Evolutionary conservation across 1,140 invertebrate species (phyloP).

Genomic region (Drosophila jambulina): DNA sequence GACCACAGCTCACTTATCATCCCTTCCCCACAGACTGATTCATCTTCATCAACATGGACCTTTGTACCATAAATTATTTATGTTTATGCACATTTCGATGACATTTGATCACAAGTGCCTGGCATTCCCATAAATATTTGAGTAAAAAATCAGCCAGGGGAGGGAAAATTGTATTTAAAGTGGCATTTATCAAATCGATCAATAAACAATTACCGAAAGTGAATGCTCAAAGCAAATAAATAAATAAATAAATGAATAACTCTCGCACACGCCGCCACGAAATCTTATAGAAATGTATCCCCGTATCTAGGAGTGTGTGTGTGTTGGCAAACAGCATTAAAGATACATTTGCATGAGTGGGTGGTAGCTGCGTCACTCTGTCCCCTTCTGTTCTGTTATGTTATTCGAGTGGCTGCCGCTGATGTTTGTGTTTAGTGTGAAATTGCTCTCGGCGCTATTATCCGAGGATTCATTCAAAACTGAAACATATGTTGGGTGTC

Average conservation of each 20-base stretch:
- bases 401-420: slow-evolving; percentile 29
- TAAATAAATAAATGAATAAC: slow-evolving; percentile 45
- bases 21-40: slow-evolving; percentile 16
- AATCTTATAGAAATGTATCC: slow-evolving; percentile 41
- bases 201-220: slow-evolving; percentile 69
- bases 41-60: slow-evolving; percentile 39
- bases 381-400: slow-evolving; percentile 3
- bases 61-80: slow-evolving; percentile 52
- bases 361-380: slow-evolving; percentile 3
- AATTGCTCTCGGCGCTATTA: slow-evolving; percentile 66
- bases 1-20: slow-evolving; percentile 39
- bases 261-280: slow-evolving; percentile 16
- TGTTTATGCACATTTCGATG: slow-evolving; percentile 53
- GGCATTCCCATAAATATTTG: slow-evolving; percentile 59
- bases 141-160: slow-evolving; percentile 32
- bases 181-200: slow-evolving; percentile 71
- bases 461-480: slow-evolving; percentile 72
- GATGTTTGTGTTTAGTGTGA: slow-evolving; percentile 72
- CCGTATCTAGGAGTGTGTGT: slow-evolving; percentile 25
- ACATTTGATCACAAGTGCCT: slow-evolving; percentile 45
- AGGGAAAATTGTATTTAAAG: slow-evolving; percentile 37
- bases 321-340: slow-evolving; percentile 60
- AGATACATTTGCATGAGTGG: slow-evolving; percentile 62
- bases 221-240: slow-evolving; percentile 49
- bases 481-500: slow-evolving; percentile 77